Conservation (phyloP, 2,113 vertebrate species). For the Lethenteron camtschaticum region DNA sequence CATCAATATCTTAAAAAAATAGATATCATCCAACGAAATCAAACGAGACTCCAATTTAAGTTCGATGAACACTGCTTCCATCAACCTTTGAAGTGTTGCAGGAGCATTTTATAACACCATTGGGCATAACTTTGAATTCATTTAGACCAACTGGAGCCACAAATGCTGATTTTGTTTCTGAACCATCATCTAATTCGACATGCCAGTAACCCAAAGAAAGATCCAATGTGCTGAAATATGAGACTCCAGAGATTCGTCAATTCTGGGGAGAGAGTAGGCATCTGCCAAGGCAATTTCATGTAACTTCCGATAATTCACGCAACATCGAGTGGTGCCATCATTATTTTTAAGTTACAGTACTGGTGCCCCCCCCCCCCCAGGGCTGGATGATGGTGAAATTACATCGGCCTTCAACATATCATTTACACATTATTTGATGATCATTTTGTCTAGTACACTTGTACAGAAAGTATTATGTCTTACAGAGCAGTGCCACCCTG, state of each 20-base stretch:
- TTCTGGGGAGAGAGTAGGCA: conserved; percentile 1
- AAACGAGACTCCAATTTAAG: conserved; percentile 9
- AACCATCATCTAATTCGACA: conserved; percentile 7
- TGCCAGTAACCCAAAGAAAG: conserved; percentile 5
- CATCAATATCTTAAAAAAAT: too few relatives aligned
- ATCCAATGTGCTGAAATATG: conserved; percentile 2
- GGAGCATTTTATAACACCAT: conserved; percentile 2
- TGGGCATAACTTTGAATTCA: conserved; percentile 5
- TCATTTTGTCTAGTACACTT: too few relatives aligned
- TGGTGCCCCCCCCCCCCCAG: too few relatives aligned
- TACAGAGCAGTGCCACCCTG: too few relatives aligned
- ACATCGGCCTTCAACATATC: too few relatives aligned
- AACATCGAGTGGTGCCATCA: not conserved
- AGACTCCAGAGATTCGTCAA: not conserved
- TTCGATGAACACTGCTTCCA: not conserved
- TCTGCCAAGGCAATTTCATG: not conserved
- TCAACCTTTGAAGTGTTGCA: conserved; percentile 6
- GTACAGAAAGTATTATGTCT: too few relatives aligned
- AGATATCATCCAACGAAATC: conserved; percentile 8
- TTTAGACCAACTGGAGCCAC: conserved; percentile 8
- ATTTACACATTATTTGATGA: too few relatives aligned
- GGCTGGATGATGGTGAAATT: too few relatives aligned
- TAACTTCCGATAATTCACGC: conserved; percentile 4
- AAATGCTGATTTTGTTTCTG: conserved; percentile 7
- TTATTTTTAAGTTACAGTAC: not conserved